A percentile compares a stretch with the other conserved stretches of the same genome.
phyloP scores from a whole-genome alignment of 1,140 invertebrate genomes.

The Hycleus cichorii region DNA sequence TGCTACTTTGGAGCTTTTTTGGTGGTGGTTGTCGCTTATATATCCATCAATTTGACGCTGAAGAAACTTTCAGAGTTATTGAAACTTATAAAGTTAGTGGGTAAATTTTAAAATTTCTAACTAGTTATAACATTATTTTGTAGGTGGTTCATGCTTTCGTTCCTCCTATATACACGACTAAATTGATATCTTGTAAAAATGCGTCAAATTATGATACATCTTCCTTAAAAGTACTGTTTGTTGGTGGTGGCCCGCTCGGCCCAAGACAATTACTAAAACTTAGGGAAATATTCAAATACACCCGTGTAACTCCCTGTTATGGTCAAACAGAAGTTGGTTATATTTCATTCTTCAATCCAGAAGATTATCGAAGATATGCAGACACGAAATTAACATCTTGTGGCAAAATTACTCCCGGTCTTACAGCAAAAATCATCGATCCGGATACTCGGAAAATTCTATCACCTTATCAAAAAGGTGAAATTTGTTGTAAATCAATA shows the following conservation, averaged over 20 bases:
- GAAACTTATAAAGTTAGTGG: slow-evolving; percentile 3
- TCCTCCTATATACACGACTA: neutral
- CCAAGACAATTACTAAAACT: neutral
- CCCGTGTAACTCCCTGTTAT: neutral
- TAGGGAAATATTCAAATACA: neutral
- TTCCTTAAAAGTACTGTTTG: neutral
- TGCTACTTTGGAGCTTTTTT: neutral
- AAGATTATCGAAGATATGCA: neutral
- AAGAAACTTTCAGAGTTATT: neutral
- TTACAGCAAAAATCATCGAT: slow-evolving; percentile 29
- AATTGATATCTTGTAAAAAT: neutral
- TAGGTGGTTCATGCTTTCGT: neutral
- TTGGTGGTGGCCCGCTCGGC: neutral
- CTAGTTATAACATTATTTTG: neutral
- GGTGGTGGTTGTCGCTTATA: neutral
- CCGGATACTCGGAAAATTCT: slow-evolving; percentile 40
- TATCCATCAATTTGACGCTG: neutral
- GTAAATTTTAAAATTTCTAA: neutral
- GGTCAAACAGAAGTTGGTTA: neutral
- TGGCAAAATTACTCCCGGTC: neutral
- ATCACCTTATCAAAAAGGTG: slow-evolving; percentile 45
- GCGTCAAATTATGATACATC: neutral
- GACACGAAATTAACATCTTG: neutral
- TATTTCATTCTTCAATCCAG: neutral
- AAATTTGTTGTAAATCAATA: slow-evolving; percentile 47